Conservation (phyloP, 2,888 invertebrate genomes). For the Diploptera punctata region DNA sequence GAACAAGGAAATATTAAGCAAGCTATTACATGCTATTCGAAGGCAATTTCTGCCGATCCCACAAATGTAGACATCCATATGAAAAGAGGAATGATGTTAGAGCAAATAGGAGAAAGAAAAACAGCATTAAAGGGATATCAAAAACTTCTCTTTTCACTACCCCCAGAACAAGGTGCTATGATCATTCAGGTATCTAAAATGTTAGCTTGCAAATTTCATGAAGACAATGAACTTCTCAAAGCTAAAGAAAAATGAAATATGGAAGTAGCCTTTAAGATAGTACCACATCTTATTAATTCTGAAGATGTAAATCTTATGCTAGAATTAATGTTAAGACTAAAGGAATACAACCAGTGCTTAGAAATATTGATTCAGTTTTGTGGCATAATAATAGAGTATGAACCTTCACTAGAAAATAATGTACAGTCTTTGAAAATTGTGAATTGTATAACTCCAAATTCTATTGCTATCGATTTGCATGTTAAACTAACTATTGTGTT, state of each 20-base stretch:
- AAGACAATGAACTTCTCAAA: slow-evolving; percentile 71
- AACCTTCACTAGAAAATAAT: slow-evolving; percentile 59
- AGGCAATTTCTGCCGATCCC: slow-evolving; percentile 78
- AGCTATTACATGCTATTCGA: slow-evolving; percentile 82
- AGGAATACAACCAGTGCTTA: slow-evolving; percentile 72
- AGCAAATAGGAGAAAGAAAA: slow-evolving; percentile 64
- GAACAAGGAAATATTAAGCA: slow-evolving; percentile 75
- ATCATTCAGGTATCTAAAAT: slow-evolving; percentile 75
- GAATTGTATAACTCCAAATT: slow-evolving; percentile 67
- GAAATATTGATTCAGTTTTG: slow-evolving; percentile 75
- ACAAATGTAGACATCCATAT: slow-evolving; percentile 74
- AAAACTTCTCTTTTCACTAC: slow-evolving; percentile 69
- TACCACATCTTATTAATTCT: slow-evolving; percentile 70
- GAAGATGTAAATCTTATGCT: slow-evolving; percentile 85
- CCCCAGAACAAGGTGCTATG: slow-evolving; percentile 63
- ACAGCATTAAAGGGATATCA: slow-evolving; percentile 75
- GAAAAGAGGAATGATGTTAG: slow-evolving; percentile 74
- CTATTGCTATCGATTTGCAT: slow-evolving; percentile 79
- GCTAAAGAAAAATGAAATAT: slow-evolving; percentile 82
- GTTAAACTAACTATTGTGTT: slow-evolving; percentile 83
- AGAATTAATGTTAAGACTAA: slow-evolving; percentile 76
- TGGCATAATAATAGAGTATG: slow-evolving; percentile 70
- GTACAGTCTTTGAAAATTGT: slow-evolving; percentile 49
- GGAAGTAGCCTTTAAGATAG: slow-evolving; percentile 76
- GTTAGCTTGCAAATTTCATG: slow-evolving; percentile 76